Base-by-base conservation (phyloP, 1,140 invertebrate genomes). In the Archegozetes longisetosus region DNA sequence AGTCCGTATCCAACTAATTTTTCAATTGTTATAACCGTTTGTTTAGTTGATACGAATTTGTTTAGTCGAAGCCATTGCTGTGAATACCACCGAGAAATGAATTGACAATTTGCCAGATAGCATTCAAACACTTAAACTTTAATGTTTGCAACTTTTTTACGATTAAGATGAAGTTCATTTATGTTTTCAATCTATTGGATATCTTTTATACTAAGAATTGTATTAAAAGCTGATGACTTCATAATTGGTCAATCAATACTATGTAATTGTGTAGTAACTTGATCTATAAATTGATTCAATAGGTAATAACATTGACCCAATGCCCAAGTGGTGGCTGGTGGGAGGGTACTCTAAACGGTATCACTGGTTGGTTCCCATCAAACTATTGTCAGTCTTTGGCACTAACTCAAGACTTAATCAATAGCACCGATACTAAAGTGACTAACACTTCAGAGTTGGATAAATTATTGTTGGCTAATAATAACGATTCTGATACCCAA, bases 301-400 rank as follows among this genome's bases (percentile, higher is more conserved):
- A 62, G 49, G 61, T 62, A 52, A 96, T 98, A 62, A 93, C 90
- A 17, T 84, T 98, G 28, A 96, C 92, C 3, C 88, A 92, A 68
- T 64, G 69, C 26, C 60, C 77, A 68, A 79, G 84, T 52, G 91
- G 86, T 28, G 93, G 93, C 57, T 98, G 94, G 94, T 97, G 88
- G 88, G 84, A 93, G 74, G 94, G 94, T 3, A 87, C 84, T n/a
- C 73, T 96, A 23, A 78, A 79, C 64, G 86, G 87, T 51, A 81
- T 84, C 67, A 82, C 83, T 58, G 94, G 94, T 66, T 88, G 96
- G 84, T 98, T 98, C 75, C 94, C 94, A 13, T 89, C 93, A 72
- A 95, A 94, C 75, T 97, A 93, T 77, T 91, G 95, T 3, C 85
- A 52, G 57, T 55, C 63, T 13, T 25, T 63, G 32, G 57, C 48